Evolutionary conservation across 2,113 vertebrate species (phyloP).

Genomic region (Natator depressus): DNA sequence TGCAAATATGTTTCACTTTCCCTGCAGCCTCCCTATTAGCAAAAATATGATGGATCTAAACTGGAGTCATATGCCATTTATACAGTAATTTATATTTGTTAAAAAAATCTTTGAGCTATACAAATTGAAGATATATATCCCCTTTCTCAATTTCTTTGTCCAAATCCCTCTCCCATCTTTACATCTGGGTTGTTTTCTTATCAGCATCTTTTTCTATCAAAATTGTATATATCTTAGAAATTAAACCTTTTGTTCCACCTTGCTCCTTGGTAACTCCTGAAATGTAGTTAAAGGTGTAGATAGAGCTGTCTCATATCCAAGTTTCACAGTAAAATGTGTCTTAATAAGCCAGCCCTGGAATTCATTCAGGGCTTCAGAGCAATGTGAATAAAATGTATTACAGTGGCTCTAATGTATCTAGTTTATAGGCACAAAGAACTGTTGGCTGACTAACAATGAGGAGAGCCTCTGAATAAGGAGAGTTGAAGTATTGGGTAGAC

Average conservation of each 20-base stretch:
- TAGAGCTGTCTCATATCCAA: not conserved
- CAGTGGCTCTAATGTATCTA: not conserved
- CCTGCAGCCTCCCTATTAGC: not conserved
- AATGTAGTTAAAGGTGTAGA: not conserved
- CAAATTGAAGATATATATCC: not conserved
- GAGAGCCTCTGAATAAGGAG: not conserved
- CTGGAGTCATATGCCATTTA: not conserved
- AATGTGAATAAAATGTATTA: not conserved
- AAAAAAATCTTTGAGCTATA: not conserved
- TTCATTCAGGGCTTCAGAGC: conserved; percentile 4
- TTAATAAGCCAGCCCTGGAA: conserved; percentile 3
- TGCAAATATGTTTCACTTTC: not conserved
- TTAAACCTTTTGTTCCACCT: not conserved
- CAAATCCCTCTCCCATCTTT: not conserved
- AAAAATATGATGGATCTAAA: not conserved
- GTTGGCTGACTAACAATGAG: fast-evolving
- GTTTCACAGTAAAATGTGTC: not conserved
- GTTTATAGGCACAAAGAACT: not conserved
- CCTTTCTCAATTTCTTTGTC: not conserved
- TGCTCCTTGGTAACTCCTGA: not conserved
- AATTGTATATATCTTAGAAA: not conserved
- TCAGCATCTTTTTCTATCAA: not conserved
- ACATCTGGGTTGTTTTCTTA: no score
- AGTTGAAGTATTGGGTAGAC: not conserved
- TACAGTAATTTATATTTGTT: not conserved